Conservation (phyloP, 2,113 vertebrate species). For the Neogale vison region DNA sequence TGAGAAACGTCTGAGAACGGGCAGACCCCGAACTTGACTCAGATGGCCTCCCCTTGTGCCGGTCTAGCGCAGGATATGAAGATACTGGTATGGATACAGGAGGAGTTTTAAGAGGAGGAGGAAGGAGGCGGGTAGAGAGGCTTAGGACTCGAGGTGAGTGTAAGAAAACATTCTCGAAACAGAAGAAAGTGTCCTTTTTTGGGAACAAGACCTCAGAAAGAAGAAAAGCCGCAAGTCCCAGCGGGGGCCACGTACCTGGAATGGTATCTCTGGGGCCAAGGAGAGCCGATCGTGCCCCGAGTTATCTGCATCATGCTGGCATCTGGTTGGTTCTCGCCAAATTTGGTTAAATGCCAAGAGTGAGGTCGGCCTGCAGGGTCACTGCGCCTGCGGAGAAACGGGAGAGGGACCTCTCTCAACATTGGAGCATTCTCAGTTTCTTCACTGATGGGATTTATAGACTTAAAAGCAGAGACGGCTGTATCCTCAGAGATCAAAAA, state of each 20-base stretch:
- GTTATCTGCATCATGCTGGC: slow-evolving; percentile 95
- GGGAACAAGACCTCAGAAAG: not conserved
- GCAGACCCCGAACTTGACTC: not conserved
- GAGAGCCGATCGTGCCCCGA: slow-evolving; percentile 88
- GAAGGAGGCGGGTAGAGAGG: not conserved
- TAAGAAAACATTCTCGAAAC: not conserved
- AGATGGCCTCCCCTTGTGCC: not conserved
- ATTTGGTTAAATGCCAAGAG: slow-evolving; percentile 95
- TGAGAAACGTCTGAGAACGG: not conserved
- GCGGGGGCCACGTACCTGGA: slow-evolving; percentile 88
- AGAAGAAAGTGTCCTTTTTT: not conserved
- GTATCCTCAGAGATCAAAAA: not conserved
- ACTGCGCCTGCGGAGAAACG: slow-evolving; percentile 85
- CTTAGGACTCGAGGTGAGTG: not conserved
- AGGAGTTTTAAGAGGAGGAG: not conserved
- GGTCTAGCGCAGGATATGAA: not conserved
- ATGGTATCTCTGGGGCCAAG: slow-evolving; percentile 94
- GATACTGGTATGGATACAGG: not conserved
- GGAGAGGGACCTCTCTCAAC: not conserved
- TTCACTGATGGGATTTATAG: not conserved
- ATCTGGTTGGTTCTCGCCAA: slow-evolving; percentile 86
- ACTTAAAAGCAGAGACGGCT: not conserved
- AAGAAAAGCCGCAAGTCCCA: not conserved
- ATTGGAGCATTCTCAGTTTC: not conserved
- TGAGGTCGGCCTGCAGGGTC: slow-evolving; percentile 90